Percentiles rank a stretch among this genome's conserved stretches.
These are phyloP conservation scores for Hepsetus odoe DNA, from an alignment of 2,113 vertebrate genomes.

Conservation along the genomic window DNA sequence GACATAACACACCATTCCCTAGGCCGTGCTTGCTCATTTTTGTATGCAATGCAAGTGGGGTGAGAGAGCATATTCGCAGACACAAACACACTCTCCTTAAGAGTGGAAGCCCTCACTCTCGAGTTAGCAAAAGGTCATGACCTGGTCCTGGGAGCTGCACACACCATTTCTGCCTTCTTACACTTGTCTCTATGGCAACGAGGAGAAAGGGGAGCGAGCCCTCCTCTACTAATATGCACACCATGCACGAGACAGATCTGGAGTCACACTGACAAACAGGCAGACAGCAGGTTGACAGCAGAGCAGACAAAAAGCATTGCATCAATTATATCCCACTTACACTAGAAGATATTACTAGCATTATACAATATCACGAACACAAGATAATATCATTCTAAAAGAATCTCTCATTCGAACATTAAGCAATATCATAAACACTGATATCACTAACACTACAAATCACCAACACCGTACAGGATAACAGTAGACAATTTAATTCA, in stretches of 20 bases:
- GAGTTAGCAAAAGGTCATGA: slow-evolving; percentile 33
- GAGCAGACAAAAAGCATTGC: not conserved
- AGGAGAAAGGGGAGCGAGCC: slow-evolving; percentile 31
- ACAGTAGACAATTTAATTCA: too few relatives aligned
- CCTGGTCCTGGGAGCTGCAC: slow-evolving; percentile 32
- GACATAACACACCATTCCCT: slow-evolving; percentile 10
- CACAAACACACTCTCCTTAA: not conserved
- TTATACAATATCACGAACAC: too few relatives aligned
- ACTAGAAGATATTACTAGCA: too few relatives aligned
- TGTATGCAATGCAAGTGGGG: slow-evolving; percentile 25
- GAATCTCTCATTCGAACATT: too few relatives aligned
- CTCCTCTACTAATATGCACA: slow-evolving; percentile 35
- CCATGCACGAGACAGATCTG: slow-evolving; percentile 22
- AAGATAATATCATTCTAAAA: too few relatives aligned
- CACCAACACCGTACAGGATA: too few relatives aligned
- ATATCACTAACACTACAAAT: too few relatives aligned
- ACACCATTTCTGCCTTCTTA: slow-evolving; percentile 26
- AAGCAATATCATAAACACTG: too few relatives aligned
- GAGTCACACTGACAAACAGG: slow-evolving; percentile 23
- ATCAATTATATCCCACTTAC: not conserved
- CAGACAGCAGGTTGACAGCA: not conserved
- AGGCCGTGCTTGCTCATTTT: slow-evolving; percentile 1
- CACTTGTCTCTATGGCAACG: slow-evolving; percentile 48
- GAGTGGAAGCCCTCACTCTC: not conserved
- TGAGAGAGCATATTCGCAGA: not conserved